Base-by-base conservation (phyloP, 2,797 vertebrate genomes). In the Eulemur coronatus region DNA sequence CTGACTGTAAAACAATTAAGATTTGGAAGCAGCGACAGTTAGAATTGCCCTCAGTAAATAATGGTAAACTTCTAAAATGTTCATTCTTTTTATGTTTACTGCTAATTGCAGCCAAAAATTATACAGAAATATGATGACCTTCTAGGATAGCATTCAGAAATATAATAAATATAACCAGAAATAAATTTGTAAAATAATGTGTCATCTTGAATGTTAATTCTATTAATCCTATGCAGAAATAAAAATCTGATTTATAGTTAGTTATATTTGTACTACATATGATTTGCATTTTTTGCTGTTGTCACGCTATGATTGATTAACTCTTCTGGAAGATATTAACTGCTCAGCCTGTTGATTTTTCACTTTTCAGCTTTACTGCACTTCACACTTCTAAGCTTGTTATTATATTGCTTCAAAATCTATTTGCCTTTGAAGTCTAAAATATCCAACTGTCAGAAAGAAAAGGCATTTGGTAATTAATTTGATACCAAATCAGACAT, bases 381-480 rank as follows among this genome's bases (percentile, higher is more conserved):
- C 95, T 94, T 98, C 95, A 97, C 92, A 90, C 75, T 98, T 96
- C 57, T 98, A 97, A 98, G 81, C 80, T 86, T 98, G 92, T 97
- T 98, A 98, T 89, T 93, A 92, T 69, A 97, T 89, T 98, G 80
- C 92, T 98, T 97, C 93, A 97, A 97, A 98, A 97, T 57, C 43
- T 96, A 89, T 97, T 98, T 98, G 94, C 96, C 81, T 98, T 90
- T 70, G 12, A 97, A 97, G 91, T 90, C 78, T 97, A 89, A 97
- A 98, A 97, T 96, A 97, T 52, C 76, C 91, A 97, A 92, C 69
- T 97, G 92, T 92, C 94, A 97, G 78, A 80, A 87, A 96, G 75
- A 85, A 98, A 97, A 98, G 55, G 91, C 87, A 89, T 96, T 97
- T 95, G 94, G 76, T 96, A 98, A 98, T 98, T 98, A 97, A 98